Base-by-base conservation (phyloP, 1,140 invertebrate species). In the Contarinia nasturtii region DNA sequence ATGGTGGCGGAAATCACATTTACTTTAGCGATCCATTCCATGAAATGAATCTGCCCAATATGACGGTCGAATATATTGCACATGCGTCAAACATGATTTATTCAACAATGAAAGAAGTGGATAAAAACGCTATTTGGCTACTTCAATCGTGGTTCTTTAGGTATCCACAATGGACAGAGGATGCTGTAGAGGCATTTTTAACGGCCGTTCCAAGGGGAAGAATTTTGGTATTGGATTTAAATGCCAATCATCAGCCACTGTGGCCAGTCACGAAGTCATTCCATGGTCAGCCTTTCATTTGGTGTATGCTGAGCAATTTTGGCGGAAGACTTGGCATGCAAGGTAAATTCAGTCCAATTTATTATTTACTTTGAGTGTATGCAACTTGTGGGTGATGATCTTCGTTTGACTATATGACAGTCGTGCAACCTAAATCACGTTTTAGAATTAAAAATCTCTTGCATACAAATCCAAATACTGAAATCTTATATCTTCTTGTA, bases 251-350 rank as follows among this genome's bases (percentile, higher is more conserved):
- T 46, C 75, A 69, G 57, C 89, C 89, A 0, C 77, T 85, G 49
- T 95, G 85, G n/a, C n/a, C 54, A 58, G 68, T 2, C 65, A 75
- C 86, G 0, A 56, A 82, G 2, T 88, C 81, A 19, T 95, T 86
- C 62, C 94, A 77, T 62, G 89, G 89, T 0, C 89, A 94, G 55
- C 86, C 86, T 0, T 97, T 88, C 59, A 84, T 97, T 44, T 95
- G 90, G 88, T 92, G 88, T 59, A 93, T 95, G 87, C 64, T 96
- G 17, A 88, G 94, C 53, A 90, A 95, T 61, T 96, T 92, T 61
- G 91, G 92, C 10, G 91, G 90, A 0, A 89, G 83, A 1, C 65
- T 86, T 40, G 88, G 88, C 4, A 76, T 94, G 70, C 90, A 88
- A 63, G n/a, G n/a, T n/a, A n/a, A n/a, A n/a, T n/a, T n/a, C n/a